Conservation (phyloP, 2,113 vertebrate species). For the Leucosticte australis region DNA sequence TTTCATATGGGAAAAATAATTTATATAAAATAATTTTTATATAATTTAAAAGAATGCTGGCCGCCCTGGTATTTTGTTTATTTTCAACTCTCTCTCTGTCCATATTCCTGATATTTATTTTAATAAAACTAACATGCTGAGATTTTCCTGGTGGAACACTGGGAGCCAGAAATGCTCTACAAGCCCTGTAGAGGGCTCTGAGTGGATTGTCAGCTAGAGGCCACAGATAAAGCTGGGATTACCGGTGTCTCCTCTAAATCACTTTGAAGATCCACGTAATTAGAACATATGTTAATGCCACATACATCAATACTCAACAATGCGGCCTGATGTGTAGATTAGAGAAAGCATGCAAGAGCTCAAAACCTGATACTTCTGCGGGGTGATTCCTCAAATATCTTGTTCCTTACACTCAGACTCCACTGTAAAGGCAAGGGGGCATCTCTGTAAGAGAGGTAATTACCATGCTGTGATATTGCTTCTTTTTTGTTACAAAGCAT, state of each 20-base stretch:
- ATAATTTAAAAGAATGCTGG: background rate
- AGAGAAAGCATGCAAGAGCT: background rate
- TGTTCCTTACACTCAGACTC: background rate
- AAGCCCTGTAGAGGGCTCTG: background rate
- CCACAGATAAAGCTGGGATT: background rate
- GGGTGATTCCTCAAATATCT: background rate
- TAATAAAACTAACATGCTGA: background rate
- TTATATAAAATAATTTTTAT: background rate
- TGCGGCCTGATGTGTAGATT: background rate
- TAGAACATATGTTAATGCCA: background rate
- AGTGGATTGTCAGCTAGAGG: background rate
- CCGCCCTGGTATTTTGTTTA: background rate
- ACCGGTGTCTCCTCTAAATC: background rate
- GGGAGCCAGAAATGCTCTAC: background rate
- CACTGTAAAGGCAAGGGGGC: background rate
- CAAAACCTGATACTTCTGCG: background rate
- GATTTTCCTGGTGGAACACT: background rate
- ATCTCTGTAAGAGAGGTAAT: background rate
- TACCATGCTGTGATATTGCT: background rate
- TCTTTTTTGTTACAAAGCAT: background rate
- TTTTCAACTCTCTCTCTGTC: background rate
- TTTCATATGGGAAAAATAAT: background rate
- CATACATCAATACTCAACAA: background rate
- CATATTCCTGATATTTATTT: background rate
- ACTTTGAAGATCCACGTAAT: background rate